Base-by-base conservation (phyloP, 2,113 vertebrate genomes). In the Chascanopsetta lugubris region DNA sequence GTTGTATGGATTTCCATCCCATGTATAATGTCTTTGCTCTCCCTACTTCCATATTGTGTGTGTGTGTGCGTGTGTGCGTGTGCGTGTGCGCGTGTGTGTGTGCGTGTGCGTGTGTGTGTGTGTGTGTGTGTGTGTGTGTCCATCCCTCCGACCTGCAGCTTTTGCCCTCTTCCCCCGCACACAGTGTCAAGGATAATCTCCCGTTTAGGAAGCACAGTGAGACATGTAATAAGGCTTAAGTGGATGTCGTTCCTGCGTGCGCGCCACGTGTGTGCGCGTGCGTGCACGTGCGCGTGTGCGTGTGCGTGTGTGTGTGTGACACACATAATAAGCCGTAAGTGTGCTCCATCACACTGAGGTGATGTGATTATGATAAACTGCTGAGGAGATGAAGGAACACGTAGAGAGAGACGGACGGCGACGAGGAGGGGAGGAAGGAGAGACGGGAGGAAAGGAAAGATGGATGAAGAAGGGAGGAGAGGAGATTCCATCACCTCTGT, bases 341-440 rank as follows among this genome's bases (percentile, higher is more conserved):
- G 86, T 88, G 80, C 76, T 85, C 83, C 69, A 85, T 88, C 83
- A 88, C 80, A 69, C 53, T 50, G 30, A 71, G 74, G 69, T 80
- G 86, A 88, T 85, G 77, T 82, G 86, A 88, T 90, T 90, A 90
- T 82, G 85, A 86, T 88, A 86, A 88, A 88, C 80, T 86, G 77
- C 75, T 74, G 64, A 72, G 18, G 65, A 72, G 79, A 82, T 82
- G 84, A 69, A 58, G 45, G 45, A 49, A 58, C 82, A 88, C 34
- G 55, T 21, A 61, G 53, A 5, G 34, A 43, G 36, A 57, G n/a
- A 55, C 20, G 48, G 21, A 40, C 38, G 13, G 38, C 15, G 13
- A 40, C 38, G 13, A 17, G n/a, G 2, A 40, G 38, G 3, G 45
- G 42, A 11, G 21, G n/a, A 34, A 25, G 26, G 17, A 47, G 40